A percentile compares a stretch with the other conserved stretches of the same genome.
These are phyloP conservation scores for Benthosema pterotum DNA, from an alignment of 2,797 vertebrate species.

Conservation along the genomic window DNA sequence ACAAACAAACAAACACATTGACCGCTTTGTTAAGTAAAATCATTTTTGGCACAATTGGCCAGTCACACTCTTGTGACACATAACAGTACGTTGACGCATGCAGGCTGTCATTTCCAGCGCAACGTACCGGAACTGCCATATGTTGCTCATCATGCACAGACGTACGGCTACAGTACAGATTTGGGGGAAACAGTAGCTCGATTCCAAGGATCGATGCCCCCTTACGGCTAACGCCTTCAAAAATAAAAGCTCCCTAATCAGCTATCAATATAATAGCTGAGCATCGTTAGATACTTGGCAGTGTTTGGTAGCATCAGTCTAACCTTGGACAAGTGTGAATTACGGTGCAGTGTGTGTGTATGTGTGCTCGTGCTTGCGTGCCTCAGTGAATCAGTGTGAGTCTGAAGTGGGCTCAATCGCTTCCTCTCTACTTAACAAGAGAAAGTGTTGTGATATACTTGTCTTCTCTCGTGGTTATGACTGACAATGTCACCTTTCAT, in stretches of 20 bases:
- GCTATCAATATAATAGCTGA: slow-evolving; percentile 8
- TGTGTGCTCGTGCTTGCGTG: slow-evolving; percentile 44
- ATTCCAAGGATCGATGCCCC: slow-evolving; percentile 27
- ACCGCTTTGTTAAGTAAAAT: slow-evolving; percentile 32
- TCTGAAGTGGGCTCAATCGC: slow-evolving; percentile 37
- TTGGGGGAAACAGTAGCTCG: slow-evolving; percentile 7
- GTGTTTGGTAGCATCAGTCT: slow-evolving; percentile 59
- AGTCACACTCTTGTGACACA: slow-evolving; percentile 44
- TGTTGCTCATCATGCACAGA: slow-evolving; percentile 53
- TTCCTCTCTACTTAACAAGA: slow-evolving; percentile 10
- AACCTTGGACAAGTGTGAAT: slow-evolving; percentile 41
- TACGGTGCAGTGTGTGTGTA: slow-evolving; percentile 26
- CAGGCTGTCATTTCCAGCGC: slow-evolving; percentile 45
- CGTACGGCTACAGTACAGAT: not conserved
- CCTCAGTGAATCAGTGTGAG: slow-evolving; percentile 48
- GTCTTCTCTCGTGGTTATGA: slow-evolving; percentile 23
- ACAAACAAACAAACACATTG: slow-evolving; percentile 36
- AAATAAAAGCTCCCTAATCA: slow-evolving; percentile 8
- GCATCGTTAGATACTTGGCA: slow-evolving; percentile 53
- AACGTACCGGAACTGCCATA: slow-evolving; percentile 42
- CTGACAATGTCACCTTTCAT: slow-evolving; percentile 44
- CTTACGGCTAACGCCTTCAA: slow-evolving; percentile 4
- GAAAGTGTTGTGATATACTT: slow-evolving; percentile 23
- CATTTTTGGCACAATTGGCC: slow-evolving; percentile 43
- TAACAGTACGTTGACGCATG: slow-evolving; percentile 32